These are phyloP conservation scores for Ispidina lecontei DNA, from an alignment of 2,797 vertebrate genomes.

Conservation along the genomic window DNA sequence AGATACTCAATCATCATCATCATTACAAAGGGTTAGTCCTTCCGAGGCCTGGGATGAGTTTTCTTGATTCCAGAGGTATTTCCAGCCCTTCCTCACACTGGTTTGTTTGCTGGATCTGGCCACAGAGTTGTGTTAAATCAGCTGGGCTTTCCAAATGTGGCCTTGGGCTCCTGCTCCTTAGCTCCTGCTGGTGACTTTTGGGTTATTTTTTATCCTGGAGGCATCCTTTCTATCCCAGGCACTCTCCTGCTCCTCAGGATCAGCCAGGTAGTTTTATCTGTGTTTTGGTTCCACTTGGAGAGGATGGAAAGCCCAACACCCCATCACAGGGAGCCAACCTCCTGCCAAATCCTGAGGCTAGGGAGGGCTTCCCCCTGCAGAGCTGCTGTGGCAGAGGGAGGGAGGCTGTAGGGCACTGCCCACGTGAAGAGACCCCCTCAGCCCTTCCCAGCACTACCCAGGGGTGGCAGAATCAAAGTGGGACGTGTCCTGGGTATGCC, in stretches of 20 bases:
- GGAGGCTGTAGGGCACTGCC: background rate
- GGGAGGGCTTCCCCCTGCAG: background rate
- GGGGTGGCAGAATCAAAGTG: background rate
- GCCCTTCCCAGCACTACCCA: background rate
- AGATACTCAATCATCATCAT: background rate
- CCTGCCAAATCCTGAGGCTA: background rate
- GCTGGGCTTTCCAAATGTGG: background rate
- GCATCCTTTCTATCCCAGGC: background rate
- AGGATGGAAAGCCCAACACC: background rate
- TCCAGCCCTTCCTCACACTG: rapidly evolving
- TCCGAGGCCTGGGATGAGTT: background rate
- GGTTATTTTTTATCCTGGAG: background rate
- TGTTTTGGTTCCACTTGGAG: background rate
- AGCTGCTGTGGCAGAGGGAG: background rate
- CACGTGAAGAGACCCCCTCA: rapidly evolving
- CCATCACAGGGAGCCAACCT: rapidly evolving
- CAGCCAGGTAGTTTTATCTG: background rate
- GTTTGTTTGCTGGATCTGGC: background rate
- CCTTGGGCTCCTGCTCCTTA: background rate
- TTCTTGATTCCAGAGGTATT: background rate
- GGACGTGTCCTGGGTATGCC: background rate
- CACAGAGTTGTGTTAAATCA: background rate
- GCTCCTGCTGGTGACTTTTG: background rate
- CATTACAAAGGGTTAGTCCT: background rate
- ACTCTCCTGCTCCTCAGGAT: rapidly evolving